Base-by-base conservation (phyloP, 1,140 invertebrate species). In the Heterodera schachtii region DNA sequence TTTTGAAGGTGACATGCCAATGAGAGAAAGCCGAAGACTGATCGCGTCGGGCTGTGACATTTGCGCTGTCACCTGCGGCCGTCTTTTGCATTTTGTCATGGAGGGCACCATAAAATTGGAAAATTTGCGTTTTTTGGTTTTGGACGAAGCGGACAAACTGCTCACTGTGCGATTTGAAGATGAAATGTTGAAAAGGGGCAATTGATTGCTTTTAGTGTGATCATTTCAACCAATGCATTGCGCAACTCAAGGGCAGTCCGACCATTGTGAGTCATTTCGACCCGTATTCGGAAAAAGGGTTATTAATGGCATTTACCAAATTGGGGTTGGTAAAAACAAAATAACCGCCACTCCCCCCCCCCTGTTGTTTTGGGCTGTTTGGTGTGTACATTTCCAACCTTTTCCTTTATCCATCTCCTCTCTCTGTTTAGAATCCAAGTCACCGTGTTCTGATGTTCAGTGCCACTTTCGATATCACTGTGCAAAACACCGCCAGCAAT, bases 141-240 rank as follows among this genome's bases (percentile, higher is more conserved):
- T 83, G 43, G 82, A 83, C 81, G 82, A 83, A 73, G 82, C 82
- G 57, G 82, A 83, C 67, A 83, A 75, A 70, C 70, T 83, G 43
- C 64, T 82, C 64, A 44, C 64, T 11, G 67, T 73, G 11, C 19
- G 11, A 71, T 52, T 64, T 3, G 11, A 64, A 64, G 13, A n/a
- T 21, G 3, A 13, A 16, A 5, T 47, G 21, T 31, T n/a, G 16
- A 46, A 6, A 75, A 75, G 16, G 31, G 31, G 31, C 31, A 31
- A 31, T 52, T 11, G 49, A 19, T 49, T 76, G 16, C 57, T 76
- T 76, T 76, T 19, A 76, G 74, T 57, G 66, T 60, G 52, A 66
- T 1, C 31, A 70, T 19, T 78, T 78, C 70, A 41, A 69, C 47
- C 4, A 16, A 4, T 69, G 76, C 21, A 47, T 78, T 69, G 2